Base-by-base conservation (phyloP, 2,888 invertebrate genomes). In the Gymnosoma rotundatum region DNA sequence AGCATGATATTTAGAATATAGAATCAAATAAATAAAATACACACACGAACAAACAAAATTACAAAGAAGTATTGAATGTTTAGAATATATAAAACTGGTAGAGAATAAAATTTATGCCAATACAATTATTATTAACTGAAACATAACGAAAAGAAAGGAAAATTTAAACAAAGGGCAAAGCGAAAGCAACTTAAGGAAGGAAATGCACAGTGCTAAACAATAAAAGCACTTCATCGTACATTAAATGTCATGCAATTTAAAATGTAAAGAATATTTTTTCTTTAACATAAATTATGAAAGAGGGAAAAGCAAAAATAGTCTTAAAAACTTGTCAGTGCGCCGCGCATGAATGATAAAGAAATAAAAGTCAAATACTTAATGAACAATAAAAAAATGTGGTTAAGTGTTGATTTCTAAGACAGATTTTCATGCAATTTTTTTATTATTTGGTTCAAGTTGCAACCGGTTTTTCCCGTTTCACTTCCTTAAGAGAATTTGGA, bases 91-190 rank as follows among this genome's bases (percentile, higher is more conserved):
- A 42, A 42, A 42, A 12, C 12, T 10, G 7, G 42, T 0, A 36
- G 48, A 36, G 36, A 58, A 58, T 75, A 48, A 70, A n/a, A 70
- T 64, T 56, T 75, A 75, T 81, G 56, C 75, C 64, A 64, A 70
- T 72, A 58, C 66, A 70, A 82, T 76, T 82, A 72, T 58, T 52
- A 61, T 58, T 16, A 66, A 61, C 60, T 54, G 54, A 58, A 66
- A 42, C 38, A 38, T 42, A 21, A 42, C 52, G 20, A 12, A 25
- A 8, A 5, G 32, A 32, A 69, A 32, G 12, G 1, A 14, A 36
- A 25, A 7, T 2, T 14, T 6, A 32, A 45, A 45, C 48, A 60
- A 63, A 52, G 52, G 16, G 14, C 36, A 38, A 38, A 21, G 21
- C 6, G 21, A 52, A n/a, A 70, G 38, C n/a, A 52, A 42, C 52